These are phyloP conservation scores for Danio aesculapii DNA, from an alignment of 2,797 vertebrate species.

Conservation along the genomic window DNA sequence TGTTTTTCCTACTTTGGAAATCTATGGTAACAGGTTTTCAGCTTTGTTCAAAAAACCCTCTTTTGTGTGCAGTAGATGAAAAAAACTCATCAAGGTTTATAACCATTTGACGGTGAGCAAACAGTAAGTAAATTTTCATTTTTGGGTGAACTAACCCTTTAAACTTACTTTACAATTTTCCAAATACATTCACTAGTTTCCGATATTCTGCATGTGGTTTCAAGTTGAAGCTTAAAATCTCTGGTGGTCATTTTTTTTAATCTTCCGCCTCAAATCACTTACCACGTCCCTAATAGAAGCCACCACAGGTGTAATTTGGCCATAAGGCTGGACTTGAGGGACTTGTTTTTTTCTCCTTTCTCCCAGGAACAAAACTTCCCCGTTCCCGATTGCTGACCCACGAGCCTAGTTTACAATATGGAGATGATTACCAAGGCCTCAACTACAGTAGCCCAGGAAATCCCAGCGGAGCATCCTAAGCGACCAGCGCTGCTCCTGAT, in stretches of 20 bases:
- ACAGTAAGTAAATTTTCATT: no score
- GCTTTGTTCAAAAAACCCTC: not conserved
- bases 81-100: no score
- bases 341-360: constrained; percentile 61
- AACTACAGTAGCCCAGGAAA: constrained; percentile 58
- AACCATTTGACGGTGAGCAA: no score
- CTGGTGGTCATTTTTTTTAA: constrained; percentile 75
- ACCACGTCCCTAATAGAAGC: constrained; percentile 58
- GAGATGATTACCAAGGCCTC: constrained; percentile 65
- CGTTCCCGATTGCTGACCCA: constrained; percentile 70
- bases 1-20: no score
- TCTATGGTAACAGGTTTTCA: no score
- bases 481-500: constrained; percentile 55
- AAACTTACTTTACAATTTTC: not conserved
- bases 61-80: no score
- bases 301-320: constrained; percentile 71
- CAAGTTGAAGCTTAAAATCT: constrained; percentile 65
- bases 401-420: constrained; percentile 67
- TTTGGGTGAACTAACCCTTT: not conserved
- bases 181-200: not conserved
- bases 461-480: constrained; percentile 64
- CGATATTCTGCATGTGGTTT: constrained; percentile 38
- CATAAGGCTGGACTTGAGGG: constrained; percentile 65
- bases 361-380: constrained; percentile 58
- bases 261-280: constrained; percentile 72